phyloP scores from a whole-genome alignment of 2,888 invertebrate genomes.

The Aproaerema taeniolella region DNA sequence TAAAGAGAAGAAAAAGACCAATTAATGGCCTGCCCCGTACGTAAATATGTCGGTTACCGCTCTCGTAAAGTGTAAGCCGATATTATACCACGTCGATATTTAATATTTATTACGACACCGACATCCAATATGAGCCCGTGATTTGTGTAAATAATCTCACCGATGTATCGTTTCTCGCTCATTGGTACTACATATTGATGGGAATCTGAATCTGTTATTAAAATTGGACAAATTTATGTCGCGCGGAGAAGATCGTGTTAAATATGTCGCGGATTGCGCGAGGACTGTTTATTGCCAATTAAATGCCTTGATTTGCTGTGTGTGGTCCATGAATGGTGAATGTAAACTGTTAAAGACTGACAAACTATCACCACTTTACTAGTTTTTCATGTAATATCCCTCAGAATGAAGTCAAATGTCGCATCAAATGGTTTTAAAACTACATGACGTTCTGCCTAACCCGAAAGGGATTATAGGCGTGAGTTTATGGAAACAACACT shows the following conservation, averaged over 20 bases:
- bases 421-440: too few relatives aligned
- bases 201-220: conserved; percentile 15
- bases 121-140: conserved; percentile 70
- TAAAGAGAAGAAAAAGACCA: conserved; percentile 49
- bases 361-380: too few relatives aligned
- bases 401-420: too few relatives aligned
- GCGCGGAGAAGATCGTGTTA: conserved; percentile 4
- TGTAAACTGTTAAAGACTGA: too few relatives aligned
- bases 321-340: background rate
- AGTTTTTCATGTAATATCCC: too few relatives aligned
- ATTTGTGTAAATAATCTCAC: conserved; percentile 61
- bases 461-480: too few relatives aligned
- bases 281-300: background rate
- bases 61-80: conserved; percentile 75
- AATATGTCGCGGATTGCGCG: conserved; percentile 6
- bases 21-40: conserved; percentile 64
- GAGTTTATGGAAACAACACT: too few relatives aligned
- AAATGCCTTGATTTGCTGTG: background rate
- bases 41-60: conserved; percentile 68
- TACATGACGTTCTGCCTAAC: too few relatives aligned
- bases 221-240: conserved; percentile 10
- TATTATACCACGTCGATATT: conserved; percentile 75
- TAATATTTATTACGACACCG: conserved; percentile 74
- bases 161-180: conserved; percentile 33
- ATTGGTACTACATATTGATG: conserved; percentile 28